phyloP scores from a whole-genome alignment of 2,113 vertebrate genomes.

The Pyxicephalus adspersus region DNA sequence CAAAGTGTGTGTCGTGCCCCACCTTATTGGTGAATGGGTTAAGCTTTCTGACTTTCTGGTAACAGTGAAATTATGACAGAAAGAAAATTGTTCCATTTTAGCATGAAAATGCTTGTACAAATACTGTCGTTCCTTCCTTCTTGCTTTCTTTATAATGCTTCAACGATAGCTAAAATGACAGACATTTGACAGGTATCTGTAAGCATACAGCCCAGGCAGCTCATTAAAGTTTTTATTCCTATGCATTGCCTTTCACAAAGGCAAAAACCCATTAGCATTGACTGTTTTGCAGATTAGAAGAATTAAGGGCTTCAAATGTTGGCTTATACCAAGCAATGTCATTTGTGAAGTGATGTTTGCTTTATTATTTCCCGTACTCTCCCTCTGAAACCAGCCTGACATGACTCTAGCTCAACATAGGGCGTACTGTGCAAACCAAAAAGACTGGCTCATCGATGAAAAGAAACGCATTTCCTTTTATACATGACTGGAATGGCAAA shows the following conservation, averaged over 20 bases:
- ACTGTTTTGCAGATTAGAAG: slow-evolving; percentile 89
- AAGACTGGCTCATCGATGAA: slow-evolving; percentile 86
- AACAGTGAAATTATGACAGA: slow-evolving; percentile 89
- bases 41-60: slow-evolving; percentile 81
- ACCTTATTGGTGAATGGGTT: slow-evolving; percentile 74
- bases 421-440: slow-evolving; percentile 84
- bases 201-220: slow-evolving; percentile 87
- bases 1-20: background rate
- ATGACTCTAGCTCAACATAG: slow-evolving; percentile 86
- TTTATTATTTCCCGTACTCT: slow-evolving; percentile 85
- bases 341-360: slow-evolving; percentile 85
- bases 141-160: slow-evolving; percentile 87
- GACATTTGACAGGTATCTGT: slow-evolving; percentile 86
- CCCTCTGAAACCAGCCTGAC: slow-evolving; percentile 87
- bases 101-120: slow-evolving; percentile 89
- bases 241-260: slow-evolving; percentile 89
- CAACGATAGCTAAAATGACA: slow-evolving; percentile 84
- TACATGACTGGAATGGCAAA: slow-evolving; percentile 91
- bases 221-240: slow-evolving; percentile 88
- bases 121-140: slow-evolving; percentile 82
- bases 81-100: slow-evolving; percentile 89
- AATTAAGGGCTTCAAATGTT: slow-evolving; percentile 90
- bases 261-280: slow-evolving; percentile 91
- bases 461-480: slow-evolving; percentile 87
- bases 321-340: slow-evolving; percentile 87